Evolutionary conservation across 2,113 vertebrate species (phyloP).

Genomic region (Oceanodroma tethys): DNA sequence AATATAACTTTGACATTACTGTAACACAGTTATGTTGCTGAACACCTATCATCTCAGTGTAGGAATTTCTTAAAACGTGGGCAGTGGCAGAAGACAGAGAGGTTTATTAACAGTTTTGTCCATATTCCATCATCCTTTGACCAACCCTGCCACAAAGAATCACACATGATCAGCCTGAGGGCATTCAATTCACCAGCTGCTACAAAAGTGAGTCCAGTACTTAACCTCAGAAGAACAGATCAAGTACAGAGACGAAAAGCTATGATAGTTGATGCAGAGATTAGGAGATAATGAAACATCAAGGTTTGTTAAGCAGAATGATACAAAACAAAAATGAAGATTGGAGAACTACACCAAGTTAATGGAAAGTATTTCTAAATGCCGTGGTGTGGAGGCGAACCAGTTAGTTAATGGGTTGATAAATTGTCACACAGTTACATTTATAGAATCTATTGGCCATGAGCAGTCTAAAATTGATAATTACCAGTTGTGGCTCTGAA

Average conservation of each 20-base stretch:
- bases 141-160: not conserved
- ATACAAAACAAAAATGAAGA: not conserved
- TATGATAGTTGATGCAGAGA: not conserved
- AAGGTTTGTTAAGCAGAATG: not conserved
- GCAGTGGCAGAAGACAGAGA: not conserved
- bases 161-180: not conserved
- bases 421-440: not conserved
- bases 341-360: not conserved
- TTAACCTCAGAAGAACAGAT: not conserved
- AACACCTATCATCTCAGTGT: not conserved
- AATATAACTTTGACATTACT: not conserved
- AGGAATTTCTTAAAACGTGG: not conserved
- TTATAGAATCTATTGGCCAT: not conserved
- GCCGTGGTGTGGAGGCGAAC: not conserved
- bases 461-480: slow-evolving; percentile 47
- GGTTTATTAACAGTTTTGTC: not conserved
- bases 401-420: not conserved
- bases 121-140: not conserved
- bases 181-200: not conserved
- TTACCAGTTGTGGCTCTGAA: slow-evolving; percentile 63
- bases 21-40: not conserved
- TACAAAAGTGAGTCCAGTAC: not conserved
- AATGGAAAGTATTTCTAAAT: not conserved
- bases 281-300: not conserved
- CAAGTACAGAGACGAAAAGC: not conserved